Evolutionary conservation across 1,140 invertebrate genomes (phyloP), one percentile per base, ranked within the genome.

Genomic region (Lordiphosa clarofinis): DNA sequence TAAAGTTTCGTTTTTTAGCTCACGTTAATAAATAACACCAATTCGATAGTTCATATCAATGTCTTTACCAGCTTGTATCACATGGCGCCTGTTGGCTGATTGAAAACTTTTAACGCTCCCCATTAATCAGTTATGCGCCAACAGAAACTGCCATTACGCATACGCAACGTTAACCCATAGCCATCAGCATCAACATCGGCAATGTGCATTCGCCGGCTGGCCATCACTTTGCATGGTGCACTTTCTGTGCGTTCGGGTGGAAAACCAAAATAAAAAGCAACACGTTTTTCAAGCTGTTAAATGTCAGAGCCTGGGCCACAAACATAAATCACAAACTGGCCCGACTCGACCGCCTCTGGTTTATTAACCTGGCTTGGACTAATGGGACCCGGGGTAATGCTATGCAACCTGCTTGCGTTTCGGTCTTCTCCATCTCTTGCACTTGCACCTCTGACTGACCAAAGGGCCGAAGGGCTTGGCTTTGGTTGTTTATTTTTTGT

Each of bases 401-500:
- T 73, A 63, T 78, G 69, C 69, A 73, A 73, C 49, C 57, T 73
- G 64, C 38, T 56, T 55, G 52, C 61, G 19, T 46, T 42, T 33
- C 43, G 0, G 60, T 44, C 71, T 31, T 7, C 28, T 31, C 28
- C 28, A 31, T 31, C 28, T 31, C 28, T 31, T 31, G 68, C 76
- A 81, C 76, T 81, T 82, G 76, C 79, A 76, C 76, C 72, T 62
- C 43, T 19, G 58, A 60, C 66, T 81, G 72, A 56, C 43, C 48
- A n/a, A 33, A 37, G 38, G 33, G 7, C 19, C 36, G 42, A 50
- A 59, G 57, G 43, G 53, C 65, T 70, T 31, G 28, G 28, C 28
- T 50, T 40, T 37, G 57, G 76, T 55, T 72, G 60, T 57, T 70
- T 36, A 48, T 50, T 55, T 46, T 39, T 54, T 64, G 52, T 79